Base-by-base conservation (phyloP, 2,888 invertebrate genomes). In the Orthosia incerta region DNA sequence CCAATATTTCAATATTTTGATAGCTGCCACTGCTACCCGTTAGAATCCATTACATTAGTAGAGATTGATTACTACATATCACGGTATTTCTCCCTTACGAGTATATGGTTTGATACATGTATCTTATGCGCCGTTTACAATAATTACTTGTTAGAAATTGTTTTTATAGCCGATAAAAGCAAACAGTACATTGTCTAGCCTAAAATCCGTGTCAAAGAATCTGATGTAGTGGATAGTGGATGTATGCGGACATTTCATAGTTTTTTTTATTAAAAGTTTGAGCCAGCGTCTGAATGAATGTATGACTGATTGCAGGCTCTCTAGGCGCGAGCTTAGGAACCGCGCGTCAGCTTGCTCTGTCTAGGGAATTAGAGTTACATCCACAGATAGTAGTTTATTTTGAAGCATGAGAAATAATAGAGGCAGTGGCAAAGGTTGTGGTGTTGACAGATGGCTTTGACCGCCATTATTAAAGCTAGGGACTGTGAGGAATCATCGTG, bases 1-100 rank as follows among this genome's bases (percentile, higher is more conserved):
- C 66, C 75, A 75, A 74, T 78, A 76, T 51, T 76, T 76, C 68
- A 63, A 64, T 13, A 63, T 77, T 66, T 57, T 20, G 62, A 57
- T 46, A 72, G 66, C 66, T 78, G 56, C 13, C 56, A 61, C 23
- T 26, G 23, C 48, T 60, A 46, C 13, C 39, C 48, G 23, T 53
- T 39, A 75, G 26, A 73, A 56, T 62, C 73, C 76, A 75, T 66
- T 60, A 62, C 73, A 48, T 23, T 23, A 74, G 48, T 65, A 55
- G 15, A 45, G 76, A 74, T 74, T 74, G 60, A 74, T 67, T 75
- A 50, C 53, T 53, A 55, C 55, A 67, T 75, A 55, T 48, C 60
- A 67, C 48, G 48, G 13, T 55, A 13, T 20, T 48, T 26, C 18
- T 39, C 15, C 23, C 26, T 39, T 26, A 23, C 12, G n/a, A n/a